These are phyloP conservation scores for Prunella strophiata DNA, from an alignment of 2,797 vertebrate species.

Conservation along the genomic window DNA sequence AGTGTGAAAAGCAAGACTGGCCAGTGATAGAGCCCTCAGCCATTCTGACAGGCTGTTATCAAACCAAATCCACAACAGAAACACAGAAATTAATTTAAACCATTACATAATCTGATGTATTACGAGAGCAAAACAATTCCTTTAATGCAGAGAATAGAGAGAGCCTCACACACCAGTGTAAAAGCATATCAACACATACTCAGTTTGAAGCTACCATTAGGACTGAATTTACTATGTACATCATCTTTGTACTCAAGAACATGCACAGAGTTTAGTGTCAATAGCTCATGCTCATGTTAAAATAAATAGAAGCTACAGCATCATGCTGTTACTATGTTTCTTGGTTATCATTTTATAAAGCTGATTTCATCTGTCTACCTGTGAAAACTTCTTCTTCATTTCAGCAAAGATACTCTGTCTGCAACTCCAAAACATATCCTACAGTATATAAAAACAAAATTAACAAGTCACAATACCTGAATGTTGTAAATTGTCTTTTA, in stretches of 20 bases:
- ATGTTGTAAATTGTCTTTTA: not conserved
- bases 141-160: not conserved
- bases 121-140: not conserved
- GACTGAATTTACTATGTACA: not conserved
- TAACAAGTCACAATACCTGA: slow-evolving; percentile 36
- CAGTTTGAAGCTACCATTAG: not conserved
- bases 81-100: not conserved
- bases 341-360: slow-evolving; percentile 56
- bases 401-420: slow-evolving; percentile 98
- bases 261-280: slow-evolving; percentile 55
- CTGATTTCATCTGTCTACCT: slow-evolving; percentile 84
- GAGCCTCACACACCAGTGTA: not conserved
- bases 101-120: not conserved
- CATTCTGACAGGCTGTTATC: not conserved
- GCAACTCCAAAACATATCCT: slow-evolving; percentile 97
- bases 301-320: slow-evolving; percentile 47
- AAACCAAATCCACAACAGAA: not conserved
- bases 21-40: not conserved
- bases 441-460: slow-evolving; percentile 78
- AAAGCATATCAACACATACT: not conserved
- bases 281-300: slow-evolving; percentile 70
- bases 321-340: slow-evolving; percentile 71
- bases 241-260: slow-evolving; percentile 14
- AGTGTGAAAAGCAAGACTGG: not conserved
- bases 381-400: slow-evolving; percentile 94